Conservation (phyloP, 2,113 vertebrate species). For the Salvator merianae region DNA sequence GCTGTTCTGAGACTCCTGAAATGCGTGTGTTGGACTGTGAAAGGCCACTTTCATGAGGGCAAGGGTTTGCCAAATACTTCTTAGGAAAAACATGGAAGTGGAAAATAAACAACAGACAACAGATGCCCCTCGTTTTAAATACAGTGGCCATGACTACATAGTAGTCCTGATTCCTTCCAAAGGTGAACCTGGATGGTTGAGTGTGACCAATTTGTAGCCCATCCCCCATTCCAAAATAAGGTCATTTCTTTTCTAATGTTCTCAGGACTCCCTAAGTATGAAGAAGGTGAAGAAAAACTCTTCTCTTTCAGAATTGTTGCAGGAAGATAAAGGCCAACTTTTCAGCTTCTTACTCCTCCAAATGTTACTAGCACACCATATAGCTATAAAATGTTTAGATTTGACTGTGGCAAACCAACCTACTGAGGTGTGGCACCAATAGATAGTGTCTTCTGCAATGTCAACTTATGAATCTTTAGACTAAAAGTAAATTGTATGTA, state of each 20-base stretch:
- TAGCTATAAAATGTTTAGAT: background rate
- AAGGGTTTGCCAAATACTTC: background rate
- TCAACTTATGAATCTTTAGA: too few species aligned
- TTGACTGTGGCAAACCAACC: too few species aligned
- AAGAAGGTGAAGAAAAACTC: background rate
- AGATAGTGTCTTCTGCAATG: too few species aligned
- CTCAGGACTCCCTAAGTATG: background rate
- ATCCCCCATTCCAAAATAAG: too few species aligned
- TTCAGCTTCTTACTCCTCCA: background rate
- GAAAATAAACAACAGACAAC: background rate
- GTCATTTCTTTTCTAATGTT: too few species aligned
- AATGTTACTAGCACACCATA: background rate
- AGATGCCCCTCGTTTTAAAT: slow-evolving; percentile 1
- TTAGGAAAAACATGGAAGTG: background rate
- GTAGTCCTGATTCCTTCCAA: background rate
- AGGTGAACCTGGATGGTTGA: background rate
- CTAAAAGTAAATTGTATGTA: too few species aligned
- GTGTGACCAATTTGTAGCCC: too few species aligned
- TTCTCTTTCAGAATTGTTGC: too few species aligned
- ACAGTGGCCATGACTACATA: background rate
- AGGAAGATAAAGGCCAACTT: background rate
- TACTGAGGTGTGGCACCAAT: too few species aligned
- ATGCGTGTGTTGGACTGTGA: background rate
- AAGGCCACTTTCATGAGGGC: background rate
- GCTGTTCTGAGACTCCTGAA: background rate